Conservation (phyloP, 2,797 vertebrate species). For the Gobionotothen gibberifrons region DNA sequence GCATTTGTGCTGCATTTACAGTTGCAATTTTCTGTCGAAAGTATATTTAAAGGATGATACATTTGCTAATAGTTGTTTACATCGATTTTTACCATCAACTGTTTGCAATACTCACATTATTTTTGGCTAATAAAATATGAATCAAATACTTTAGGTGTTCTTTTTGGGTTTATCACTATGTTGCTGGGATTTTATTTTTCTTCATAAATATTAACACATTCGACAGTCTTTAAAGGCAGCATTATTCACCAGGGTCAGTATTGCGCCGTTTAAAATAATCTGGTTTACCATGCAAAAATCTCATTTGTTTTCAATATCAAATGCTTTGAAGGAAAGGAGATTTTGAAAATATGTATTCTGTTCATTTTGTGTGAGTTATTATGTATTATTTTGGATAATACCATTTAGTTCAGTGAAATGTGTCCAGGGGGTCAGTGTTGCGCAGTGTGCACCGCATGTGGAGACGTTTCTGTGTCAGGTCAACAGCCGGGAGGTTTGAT, state of each 20-base stretch:
- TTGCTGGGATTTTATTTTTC: not conserved
- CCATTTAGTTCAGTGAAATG: no score
- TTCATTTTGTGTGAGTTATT: no score
- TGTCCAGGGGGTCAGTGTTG: conserved; percentile 34
- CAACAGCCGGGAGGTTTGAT: not conserved
- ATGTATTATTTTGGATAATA: no score
- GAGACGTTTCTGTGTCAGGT: not conserved
- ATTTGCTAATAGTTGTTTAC: no score
- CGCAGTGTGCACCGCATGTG: conserved; percentile 31
- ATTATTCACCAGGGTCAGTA: not conserved
- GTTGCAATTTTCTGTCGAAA: rapidly evolving
- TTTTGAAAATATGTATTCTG: no score
- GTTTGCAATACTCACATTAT: not conserved
- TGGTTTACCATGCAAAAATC: no score
- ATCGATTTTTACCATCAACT: no score
- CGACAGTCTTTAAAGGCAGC: conserved; percentile 22
- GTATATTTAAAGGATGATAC: not conserved
- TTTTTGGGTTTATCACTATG: not conserved
- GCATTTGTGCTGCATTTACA: not conserved
- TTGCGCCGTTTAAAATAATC: conserved; percentile 36
- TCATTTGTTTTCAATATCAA: no score
- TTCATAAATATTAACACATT: not conserved
- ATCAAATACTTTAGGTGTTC: rapidly evolving
- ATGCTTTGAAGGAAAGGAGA: no score
- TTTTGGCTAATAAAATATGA: no score